Base-by-base conservation (phyloP, 2,797 vertebrate genomes). In the Lagorchestes hirsutus region DNA sequence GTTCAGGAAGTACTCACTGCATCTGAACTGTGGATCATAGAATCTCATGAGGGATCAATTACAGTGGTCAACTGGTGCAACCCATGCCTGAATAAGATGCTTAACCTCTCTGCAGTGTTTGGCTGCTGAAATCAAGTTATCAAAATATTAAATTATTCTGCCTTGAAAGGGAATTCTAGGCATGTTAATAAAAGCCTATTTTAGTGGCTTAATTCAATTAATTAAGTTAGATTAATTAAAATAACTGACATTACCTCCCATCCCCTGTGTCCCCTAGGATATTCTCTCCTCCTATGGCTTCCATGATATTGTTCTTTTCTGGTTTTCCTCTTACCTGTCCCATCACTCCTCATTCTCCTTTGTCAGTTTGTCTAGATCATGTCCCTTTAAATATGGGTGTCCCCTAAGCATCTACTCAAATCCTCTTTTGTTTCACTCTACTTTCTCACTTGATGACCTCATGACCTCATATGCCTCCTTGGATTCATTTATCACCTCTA, bases 401-500 rank as follows among this genome's bases (percentile, higher is more conserved):
- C 5, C 34, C 34, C 34, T 74, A 74, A 74, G 62, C 34, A 74
- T 74, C 34, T 40, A n/a, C 14, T n/a, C 34, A 74, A 4, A 18
- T n/a, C 13, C 14, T 67, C 34, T 67, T 14, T 67, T 67, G 59
- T 67, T 29, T n/a, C 62, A 67, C 62, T 74, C n/a, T 74, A n/a
- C 34, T 74, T n/a, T 67, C 59, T 67, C 14, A 67, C 13, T n/a
- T n/a, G 34, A n/a, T 67, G 29, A 59, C 59, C 34, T 67, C 62
- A 67, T 18, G 29, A 59, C 59, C 34, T 67, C 62, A 67, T 18
- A 4, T 67, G 29, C 90, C 54, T 59, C 31, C 52, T 94, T 55
- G 14, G 54, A 90, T 96, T 95, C 52, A 74, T 90, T 4, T 91
- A 28, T n/a, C 22, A 93, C 62, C 62, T 91, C 91, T 16, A 27